phyloP scores from a whole-genome alignment of 2,797 vertebrate species.

The Erethizon dorsatum region DNA sequence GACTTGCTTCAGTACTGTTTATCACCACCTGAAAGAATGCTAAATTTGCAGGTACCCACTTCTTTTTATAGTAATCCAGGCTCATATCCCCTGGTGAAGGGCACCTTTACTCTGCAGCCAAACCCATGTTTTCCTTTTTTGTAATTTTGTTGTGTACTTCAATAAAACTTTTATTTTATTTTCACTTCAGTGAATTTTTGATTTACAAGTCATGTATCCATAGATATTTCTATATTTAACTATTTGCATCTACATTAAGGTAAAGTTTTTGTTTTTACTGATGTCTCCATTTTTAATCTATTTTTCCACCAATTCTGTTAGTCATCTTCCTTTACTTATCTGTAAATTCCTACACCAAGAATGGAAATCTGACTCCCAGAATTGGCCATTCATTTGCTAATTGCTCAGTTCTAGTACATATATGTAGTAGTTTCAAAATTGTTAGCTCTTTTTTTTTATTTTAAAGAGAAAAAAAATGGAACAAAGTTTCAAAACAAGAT shows the following conservation, averaged over 20 bases:
- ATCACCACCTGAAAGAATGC: not conserved
- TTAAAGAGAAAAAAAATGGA: too few species aligned
- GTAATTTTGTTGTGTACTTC: not conserved
- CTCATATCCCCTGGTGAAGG: not conserved
- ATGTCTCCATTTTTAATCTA: not conserved
- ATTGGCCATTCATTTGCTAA: not conserved
- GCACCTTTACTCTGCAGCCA: not conserved
- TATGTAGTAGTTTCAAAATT: not conserved
- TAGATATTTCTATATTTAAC: not conserved
- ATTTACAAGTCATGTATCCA: not conserved
- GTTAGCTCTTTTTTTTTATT: not conserved
- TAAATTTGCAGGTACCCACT: not conserved
- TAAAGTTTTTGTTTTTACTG: not conserved
- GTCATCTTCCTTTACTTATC: not conserved
- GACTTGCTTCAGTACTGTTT: not conserved
- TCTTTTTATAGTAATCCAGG: too few species aligned
- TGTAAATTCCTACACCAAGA: not conserved
- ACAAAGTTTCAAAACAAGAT: too few species aligned
- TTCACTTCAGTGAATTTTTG: not conserved
- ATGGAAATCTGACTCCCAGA: not conserved
- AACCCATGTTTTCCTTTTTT: not conserved
- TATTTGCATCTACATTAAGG: not conserved
- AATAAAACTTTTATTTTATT: not conserved
- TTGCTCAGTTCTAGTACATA: not conserved
- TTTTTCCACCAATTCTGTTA: not conserved